A percentile compares a stretch with the other conserved stretches of the same genome.
Conservation (phyloP, 2,888 invertebrate species). For the Tipula vernalis region DNA sequence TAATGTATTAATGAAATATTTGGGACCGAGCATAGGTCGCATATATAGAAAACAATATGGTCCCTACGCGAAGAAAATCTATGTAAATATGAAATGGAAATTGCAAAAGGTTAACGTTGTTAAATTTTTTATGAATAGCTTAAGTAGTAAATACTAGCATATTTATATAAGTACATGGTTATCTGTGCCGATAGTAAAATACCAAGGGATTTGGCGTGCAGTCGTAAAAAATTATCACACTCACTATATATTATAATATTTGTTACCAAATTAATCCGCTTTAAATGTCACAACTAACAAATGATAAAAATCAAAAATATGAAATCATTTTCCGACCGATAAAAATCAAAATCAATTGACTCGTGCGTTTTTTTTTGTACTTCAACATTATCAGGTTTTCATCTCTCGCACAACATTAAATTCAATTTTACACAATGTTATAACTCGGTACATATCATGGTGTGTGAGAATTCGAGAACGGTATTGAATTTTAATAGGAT, state of each 20-base stretch:
- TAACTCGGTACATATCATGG: neutral
- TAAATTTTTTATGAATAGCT: neutral
- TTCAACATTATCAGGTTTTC: neutral
- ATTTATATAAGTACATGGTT: neutral
- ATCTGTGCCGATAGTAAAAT: neutral
- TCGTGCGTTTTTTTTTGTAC: neutral
- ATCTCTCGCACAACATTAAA: neutral
- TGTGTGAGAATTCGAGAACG: neutral
- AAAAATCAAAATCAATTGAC: neutral
- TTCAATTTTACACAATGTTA: neutral
- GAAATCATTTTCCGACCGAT: neutral
- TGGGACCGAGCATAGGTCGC: neutral
- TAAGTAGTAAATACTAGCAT: neutral
- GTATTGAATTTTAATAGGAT: neutral
- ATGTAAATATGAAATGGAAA: neutral
- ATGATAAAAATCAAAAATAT: neutral
- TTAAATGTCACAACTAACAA: neutral
- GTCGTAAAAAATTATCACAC: neutral
- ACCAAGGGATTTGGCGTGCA: neutral
- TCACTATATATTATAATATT: too few species aligned
- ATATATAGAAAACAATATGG: neutral
- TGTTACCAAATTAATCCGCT: neutral
- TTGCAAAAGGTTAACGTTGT: neutral
- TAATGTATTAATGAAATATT: neutral
- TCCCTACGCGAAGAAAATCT: neutral